These are phyloP conservation scores for Anaspis maculata DNA, from an alignment of 2,888 invertebrate species.

Conservation along the genomic window DNA sequence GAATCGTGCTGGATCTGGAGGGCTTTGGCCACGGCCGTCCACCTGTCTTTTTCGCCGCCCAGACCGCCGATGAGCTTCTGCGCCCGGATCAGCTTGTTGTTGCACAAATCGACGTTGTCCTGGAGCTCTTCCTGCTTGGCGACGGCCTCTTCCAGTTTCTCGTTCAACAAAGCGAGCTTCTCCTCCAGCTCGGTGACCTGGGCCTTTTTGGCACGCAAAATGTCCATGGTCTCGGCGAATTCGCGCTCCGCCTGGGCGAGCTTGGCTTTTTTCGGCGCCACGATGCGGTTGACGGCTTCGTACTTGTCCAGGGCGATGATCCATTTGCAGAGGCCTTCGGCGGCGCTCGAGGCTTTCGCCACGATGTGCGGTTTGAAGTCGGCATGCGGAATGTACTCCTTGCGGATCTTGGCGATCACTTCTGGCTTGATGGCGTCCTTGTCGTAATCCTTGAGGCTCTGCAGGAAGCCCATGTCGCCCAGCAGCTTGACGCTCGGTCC, in stretches of 20 bases:
- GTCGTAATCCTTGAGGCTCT: slow-evolving; percentile 67
- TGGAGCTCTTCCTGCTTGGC: slow-evolving; percentile 59
- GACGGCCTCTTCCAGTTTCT: slow-evolving; percentile 57
- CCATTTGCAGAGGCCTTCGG: slow-evolving; percentile 89
- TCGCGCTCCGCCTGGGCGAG: slow-evolving; percentile 72
- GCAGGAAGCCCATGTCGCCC: slow-evolving; percentile 73
- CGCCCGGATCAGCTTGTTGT: slow-evolving; percentile 75
- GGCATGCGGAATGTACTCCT: slow-evolving; percentile 65
- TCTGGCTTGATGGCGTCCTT: slow-evolving; percentile 73
- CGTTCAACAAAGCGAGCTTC: slow-evolving; percentile 62
- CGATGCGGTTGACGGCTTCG: slow-evolving; percentile 73
- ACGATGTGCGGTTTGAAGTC: slow-evolving; percentile 73
- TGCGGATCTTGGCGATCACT: slow-evolving; percentile 66
- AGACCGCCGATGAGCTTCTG: slow-evolving; percentile 68
- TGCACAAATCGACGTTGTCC: slow-evolving; percentile 70
- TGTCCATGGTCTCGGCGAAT: slow-evolving; percentile 73
- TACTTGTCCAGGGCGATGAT: slow-evolving; percentile 85
- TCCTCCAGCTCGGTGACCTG: slow-evolving; percentile 70
- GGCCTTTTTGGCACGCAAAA: slow-evolving; percentile 74
- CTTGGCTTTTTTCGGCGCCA: slow-evolving; percentile 79
- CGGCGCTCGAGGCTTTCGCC: slow-evolving; percentile 87
- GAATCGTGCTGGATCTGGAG: slow-evolving; percentile 70
- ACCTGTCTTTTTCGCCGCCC: slow-evolving; percentile 81
- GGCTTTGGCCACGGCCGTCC: slow-evolving; percentile 69
- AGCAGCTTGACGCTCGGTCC: slow-evolving; percentile 64